phyloP scores from a whole-genome alignment of 2,888 invertebrate species.

The Oligia strigilis region DNA sequence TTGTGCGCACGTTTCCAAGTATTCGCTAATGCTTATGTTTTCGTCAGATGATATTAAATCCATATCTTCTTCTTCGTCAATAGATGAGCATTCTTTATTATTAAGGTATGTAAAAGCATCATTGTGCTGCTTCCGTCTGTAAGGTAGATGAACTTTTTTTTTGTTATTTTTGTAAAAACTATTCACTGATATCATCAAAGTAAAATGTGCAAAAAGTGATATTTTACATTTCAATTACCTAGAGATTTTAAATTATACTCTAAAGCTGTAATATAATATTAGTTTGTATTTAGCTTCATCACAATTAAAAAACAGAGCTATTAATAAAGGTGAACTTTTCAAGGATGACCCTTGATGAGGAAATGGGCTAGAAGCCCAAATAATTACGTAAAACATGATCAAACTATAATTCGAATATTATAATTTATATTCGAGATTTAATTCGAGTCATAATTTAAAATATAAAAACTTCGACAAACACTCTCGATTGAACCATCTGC shows the following conservation, averaged over 20 bases:
- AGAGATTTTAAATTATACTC: not conserved
- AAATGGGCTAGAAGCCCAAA: not conserved
- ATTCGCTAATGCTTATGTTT: slow-evolving; percentile 55
- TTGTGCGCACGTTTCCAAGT: slow-evolving; percentile 67
- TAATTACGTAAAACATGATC: slow-evolving; percentile 26
- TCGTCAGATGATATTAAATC: slow-evolving; percentile 34
- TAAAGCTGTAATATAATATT: not conserved
- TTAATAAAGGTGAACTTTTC: not conserved
- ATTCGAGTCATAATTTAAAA: not conserved
- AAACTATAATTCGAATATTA: slow-evolving; percentile 16
- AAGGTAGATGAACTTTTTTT: slow-evolving; percentile 22
- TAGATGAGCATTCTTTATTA: slow-evolving; percentile 16
- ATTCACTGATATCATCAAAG: slow-evolving; percentile 10
- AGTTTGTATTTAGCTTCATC: not conserved
- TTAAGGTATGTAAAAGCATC: not conserved
- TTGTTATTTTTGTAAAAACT: slow-evolving; percentile 40
- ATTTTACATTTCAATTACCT: slow-evolving; percentile 19
- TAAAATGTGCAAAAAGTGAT: slow-evolving; percentile 24
- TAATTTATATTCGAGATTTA: no score
- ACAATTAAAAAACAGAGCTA: not conserved
- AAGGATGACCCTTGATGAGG: not conserved
- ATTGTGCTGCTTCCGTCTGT: slow-evolving; percentile 11
- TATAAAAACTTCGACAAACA: slow-evolving; percentile 14
- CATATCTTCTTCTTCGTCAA: slow-evolving; percentile 35
- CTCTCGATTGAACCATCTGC: slow-evolving; percentile 12